Conservation (phyloP, 1,140 invertebrate species). For the Theocolax elegans region DNA sequence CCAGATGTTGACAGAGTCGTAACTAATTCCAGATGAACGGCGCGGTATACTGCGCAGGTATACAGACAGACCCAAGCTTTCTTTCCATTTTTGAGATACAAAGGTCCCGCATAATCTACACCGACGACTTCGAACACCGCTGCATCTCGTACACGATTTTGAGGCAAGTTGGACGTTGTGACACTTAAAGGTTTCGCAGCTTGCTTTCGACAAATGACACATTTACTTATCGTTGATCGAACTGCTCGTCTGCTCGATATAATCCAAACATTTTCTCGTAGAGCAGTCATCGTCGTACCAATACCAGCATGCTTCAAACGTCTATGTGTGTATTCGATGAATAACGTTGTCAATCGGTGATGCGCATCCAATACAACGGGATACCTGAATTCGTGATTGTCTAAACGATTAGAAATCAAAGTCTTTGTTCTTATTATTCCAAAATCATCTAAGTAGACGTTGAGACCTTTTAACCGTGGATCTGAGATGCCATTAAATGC, state of each 20-base stretch:
- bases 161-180: slow-evolving; percentile 39
- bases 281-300: slow-evolving; percentile 32
- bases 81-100: slow-evolving; percentile 40
- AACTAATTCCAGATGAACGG: slow-evolving; percentile 43
- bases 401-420: slow-evolving; percentile 43
- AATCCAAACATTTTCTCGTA: no score
- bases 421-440: no score
- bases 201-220: no score
- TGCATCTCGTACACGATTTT: slow-evolving; percentile 42
- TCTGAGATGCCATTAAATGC: no score
- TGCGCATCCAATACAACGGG: slow-evolving; percentile 43
- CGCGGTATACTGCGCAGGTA: slow-evolving; percentile 42
- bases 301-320: neutral
- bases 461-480: slow-evolving; percentile 30
- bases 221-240: no score
- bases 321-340: neutral
- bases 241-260: no score
- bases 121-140: no score
- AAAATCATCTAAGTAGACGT: slow-evolving; percentile 38
- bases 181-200: no score
- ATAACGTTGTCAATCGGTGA: neutral
- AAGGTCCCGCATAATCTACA: slow-evolving; percentile 45
- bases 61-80: slow-evolving; percentile 46
- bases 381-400: slow-evolving; percentile 34
- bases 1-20: slow-evolving; percentile 32